Conservation (phyloP, 2,888 invertebrate species). For the Parnassius smintheus region DNA sequence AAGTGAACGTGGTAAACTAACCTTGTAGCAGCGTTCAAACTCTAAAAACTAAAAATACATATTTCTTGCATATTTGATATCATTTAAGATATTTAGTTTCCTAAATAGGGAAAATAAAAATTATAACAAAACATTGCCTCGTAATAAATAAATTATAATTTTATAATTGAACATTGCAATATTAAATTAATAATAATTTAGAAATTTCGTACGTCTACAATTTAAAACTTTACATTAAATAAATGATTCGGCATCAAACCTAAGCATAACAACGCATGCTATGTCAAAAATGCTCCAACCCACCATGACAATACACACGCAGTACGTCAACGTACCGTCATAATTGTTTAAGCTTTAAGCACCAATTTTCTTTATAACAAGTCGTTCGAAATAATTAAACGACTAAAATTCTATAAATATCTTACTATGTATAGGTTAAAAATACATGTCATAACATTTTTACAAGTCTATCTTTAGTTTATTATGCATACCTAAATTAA, state of each 20-base stretch:
- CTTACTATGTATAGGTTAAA: slow-evolving; percentile 81
- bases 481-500: slow-evolving; percentile 45
- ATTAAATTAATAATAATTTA: too few species aligned
- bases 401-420: slow-evolving; percentile 81
- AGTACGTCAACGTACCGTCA: slow-evolving; percentile 44
- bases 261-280: slow-evolving; percentile 79
- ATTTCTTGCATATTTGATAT: too few species aligned
- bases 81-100: too few species aligned
- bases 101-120: too few species aligned
- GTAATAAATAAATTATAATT: too few species aligned
- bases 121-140: too few species aligned
- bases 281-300: slow-evolving; percentile 73
- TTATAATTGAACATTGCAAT: too few species aligned
- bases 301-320: slow-evolving; percentile 73
- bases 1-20: neutral
- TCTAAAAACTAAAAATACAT: too few species aligned
- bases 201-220: too few species aligned
- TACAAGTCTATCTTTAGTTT: slow-evolving; percentile 78
- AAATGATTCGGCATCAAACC: slow-evolving; percentile 53
- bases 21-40: neutral
- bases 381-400: slow-evolving; percentile 82
- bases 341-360: slow-evolving; percentile 79
- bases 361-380: slow-evolving; percentile 82
- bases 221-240: slow-evolving; percentile 1
- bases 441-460: slow-evolving; percentile 81